Percentiles rank a stretch among this genome's conserved stretches.
phyloP scores from a whole-genome alignment of 1,140 invertebrate species.

The Trichonephila clavata region DNA sequence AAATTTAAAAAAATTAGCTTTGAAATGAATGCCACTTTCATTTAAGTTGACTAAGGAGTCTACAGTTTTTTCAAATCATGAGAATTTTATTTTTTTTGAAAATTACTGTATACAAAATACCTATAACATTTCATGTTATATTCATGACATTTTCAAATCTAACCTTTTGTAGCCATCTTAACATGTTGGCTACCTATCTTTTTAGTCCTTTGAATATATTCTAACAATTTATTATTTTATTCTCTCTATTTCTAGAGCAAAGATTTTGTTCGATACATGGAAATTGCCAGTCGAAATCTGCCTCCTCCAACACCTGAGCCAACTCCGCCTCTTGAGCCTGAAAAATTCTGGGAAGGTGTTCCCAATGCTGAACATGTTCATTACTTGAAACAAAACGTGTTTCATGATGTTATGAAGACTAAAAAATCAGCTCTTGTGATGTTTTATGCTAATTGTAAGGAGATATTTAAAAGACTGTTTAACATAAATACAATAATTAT shows the following conservation, averaged over 20 bases:
- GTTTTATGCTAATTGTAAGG: constrained; percentile 86
- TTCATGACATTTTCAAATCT: too few relatives aligned
- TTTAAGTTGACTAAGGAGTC: too few relatives aligned
- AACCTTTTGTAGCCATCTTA: too few relatives aligned
- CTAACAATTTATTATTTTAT: neutral
- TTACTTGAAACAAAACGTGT: constrained; percentile 82
- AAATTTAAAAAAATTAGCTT: too few relatives aligned
- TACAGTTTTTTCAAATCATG: too few relatives aligned
- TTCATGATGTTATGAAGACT: constrained; percentile 82
- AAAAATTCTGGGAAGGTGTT: constrained; percentile 82
- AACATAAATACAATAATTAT: too few relatives aligned
- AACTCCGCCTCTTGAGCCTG: constrained; percentile 77
- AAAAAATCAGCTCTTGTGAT: constrained; percentile 83
- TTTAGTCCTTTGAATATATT: neutral
- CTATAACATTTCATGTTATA: too few relatives aligned
- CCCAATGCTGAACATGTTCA: constrained; percentile 82
- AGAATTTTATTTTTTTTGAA: too few relatives aligned
- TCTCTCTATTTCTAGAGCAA: constrained; percentile 81
- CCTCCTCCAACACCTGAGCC: constrained; percentile 78
- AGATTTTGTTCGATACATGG: constrained; percentile 87
- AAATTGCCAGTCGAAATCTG: constrained; percentile 83
- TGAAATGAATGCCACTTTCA: too few relatives aligned
- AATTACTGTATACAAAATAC: too few relatives aligned
- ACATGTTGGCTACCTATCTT: too few relatives aligned
- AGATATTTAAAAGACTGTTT: neutral